Conservation (phyloP, 2,113 vertebrate genomes). For the Salvator merianae region DNA sequence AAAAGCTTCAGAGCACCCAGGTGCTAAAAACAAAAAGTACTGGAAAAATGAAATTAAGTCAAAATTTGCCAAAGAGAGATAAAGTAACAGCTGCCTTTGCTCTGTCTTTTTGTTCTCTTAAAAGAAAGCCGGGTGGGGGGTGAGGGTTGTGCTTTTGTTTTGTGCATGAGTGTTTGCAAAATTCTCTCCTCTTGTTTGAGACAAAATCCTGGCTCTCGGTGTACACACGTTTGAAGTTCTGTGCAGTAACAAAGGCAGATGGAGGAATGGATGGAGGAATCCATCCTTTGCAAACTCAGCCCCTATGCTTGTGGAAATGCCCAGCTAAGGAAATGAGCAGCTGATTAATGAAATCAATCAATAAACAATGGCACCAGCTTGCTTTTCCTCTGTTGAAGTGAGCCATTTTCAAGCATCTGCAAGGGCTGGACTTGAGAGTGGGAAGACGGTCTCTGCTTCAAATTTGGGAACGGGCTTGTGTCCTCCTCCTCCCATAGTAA, state of each 20-base stretch:
- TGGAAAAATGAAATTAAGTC: constrained; percentile 60
- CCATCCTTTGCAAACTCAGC: neutral
- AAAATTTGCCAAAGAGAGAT: constrained; percentile 54
- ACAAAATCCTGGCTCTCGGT: constrained; percentile 29
- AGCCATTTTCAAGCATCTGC: constrained; percentile 15
- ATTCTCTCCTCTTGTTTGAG: constrained; percentile 45
- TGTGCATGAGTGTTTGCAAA: neutral
- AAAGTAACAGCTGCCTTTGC: constrained; percentile 52
- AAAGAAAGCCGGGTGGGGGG: constrained; percentile 35
- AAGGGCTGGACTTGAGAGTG: constrained; percentile 1
- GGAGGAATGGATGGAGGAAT: neutral
- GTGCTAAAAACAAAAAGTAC: constrained; percentile 55
- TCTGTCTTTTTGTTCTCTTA: constrained; percentile 43
- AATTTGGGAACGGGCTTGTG: neutral
- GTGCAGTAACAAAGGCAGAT: constrained; percentile 38
- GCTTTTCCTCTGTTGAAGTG: neutral
- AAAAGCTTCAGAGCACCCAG: constrained; percentile 16
- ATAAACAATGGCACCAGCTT: constrained; percentile 30
- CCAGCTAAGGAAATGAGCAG: constrained; percentile 29
- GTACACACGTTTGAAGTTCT: constrained; percentile 28
- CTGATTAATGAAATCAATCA: constrained; percentile 55
- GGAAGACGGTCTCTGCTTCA: constrained; percentile 14
- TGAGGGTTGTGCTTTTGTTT: neutral
- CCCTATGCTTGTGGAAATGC: constrained; percentile 26
- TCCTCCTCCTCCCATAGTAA: constrained; percentile 39